These are phyloP conservation scores for Pseudorectes ferrugineus DNA, from an alignment of 2,113 vertebrate genomes.

Conservation along the genomic window DNA sequence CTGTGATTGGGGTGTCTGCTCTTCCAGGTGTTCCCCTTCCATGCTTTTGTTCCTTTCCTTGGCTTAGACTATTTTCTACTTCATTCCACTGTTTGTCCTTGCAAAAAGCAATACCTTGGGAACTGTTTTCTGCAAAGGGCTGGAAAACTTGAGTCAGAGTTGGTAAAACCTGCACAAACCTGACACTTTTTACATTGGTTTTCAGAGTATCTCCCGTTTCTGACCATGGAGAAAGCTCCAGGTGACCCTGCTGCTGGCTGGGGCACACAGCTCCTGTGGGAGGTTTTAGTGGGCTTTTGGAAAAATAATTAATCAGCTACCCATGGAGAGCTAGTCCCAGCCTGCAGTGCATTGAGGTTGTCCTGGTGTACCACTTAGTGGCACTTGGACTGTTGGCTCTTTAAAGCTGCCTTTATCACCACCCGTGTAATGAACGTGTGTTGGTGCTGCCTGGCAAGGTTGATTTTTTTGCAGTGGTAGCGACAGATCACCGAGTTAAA, in stretches of 20 bases:
- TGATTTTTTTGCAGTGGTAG: not conserved
- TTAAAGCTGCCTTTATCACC: not conserved
- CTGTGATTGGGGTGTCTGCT: not conserved
- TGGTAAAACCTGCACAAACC: not conserved
- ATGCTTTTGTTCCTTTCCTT: not conserved
- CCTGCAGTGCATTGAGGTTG: not conserved
- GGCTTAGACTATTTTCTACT: not conserved
- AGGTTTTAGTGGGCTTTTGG: not conserved
- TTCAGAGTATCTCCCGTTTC: not conserved
- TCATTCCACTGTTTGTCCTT: not conserved
- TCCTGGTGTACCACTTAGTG: not conserved
- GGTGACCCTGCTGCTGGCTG: not conserved
- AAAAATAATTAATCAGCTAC: not conserved
- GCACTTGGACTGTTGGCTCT: not conserved
- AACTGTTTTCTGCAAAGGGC: not conserved
- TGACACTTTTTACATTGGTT: not conserved
- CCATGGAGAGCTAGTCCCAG: not conserved
- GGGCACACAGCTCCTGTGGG: not conserved
- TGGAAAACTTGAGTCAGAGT: not conserved
- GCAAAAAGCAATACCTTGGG: not conserved
- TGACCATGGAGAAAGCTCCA: not conserved
- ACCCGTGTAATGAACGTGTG: fast-evolving
- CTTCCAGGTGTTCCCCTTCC: not conserved
- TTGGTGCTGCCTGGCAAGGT: not conserved
- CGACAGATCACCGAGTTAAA: not conserved